Evolutionary conservation across 2,888 invertebrate genomes (phyloP), one percentile per base, ranked within the genome.

Genomic region (Caenorhabditis plicata): DNA sequence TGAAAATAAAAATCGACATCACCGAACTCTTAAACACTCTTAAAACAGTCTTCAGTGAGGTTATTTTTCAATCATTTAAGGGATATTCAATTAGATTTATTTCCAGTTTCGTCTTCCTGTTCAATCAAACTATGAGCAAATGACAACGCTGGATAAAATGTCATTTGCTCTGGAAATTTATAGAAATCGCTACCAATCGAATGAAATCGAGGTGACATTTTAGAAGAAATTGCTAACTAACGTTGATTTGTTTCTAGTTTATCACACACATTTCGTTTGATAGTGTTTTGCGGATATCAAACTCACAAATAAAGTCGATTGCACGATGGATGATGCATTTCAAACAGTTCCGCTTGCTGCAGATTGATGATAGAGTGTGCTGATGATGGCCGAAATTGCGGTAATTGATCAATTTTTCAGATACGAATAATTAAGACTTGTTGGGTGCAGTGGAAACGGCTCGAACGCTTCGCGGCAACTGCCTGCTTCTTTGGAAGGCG

Each of bases 321-420:
- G 64, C 64, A 9, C 54, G 55, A 31, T 68, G 58, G 45, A 26
- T 64, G 26, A 57, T 60, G 56, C 51, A 62, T 42, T 58, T 56
- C 11, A 29, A 38, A 23, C 53, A 44, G 20, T 68, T 63, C 35
- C 44, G 15, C 11, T 7, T 22, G 2, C 25, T 61, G 2, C 45
- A 42, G 2, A 9, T 55, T 3, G 42, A 56, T 9, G 61, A 61
- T 15, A 61, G 47, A 19, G 41, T 41, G 3, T 5, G 17, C n/a
- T 39, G 25, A 20, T 27, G 36, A 19, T 19, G 7, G n/a, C 11
- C 3, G n/a, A 15, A 27, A 3, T 27, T 5, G 8, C 7, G 46
- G 39, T 43, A 36, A 3, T 35, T 57, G 0, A 4, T 26, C 4
- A 51, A 51, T 13, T 51, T 52, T 52, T 31, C 52, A 44, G 50